Percentiles rank a stretch among this genome's conserved stretches.
These are phyloP conservation scores for Hydropsyche tenuis DNA, from an alignment of 1,140 invertebrate genomes.

Conservation along the genomic window DNA sequence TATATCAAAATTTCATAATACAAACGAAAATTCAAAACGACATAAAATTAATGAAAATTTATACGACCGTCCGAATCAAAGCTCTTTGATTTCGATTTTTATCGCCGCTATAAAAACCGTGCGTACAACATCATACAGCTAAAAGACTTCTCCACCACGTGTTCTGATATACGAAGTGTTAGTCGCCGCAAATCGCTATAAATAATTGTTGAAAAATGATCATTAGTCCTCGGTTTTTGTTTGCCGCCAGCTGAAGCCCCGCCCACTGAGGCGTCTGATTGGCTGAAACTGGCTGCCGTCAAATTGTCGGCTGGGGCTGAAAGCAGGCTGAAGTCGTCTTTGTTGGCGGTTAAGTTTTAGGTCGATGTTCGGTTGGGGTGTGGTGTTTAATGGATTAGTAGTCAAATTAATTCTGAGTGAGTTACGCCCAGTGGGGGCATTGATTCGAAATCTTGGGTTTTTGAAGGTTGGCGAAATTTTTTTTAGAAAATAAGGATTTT, in stretches of 20 bases:
- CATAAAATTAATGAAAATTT: too few species aligned
- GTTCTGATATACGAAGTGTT: too few species aligned
- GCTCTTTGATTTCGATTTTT: too few species aligned
- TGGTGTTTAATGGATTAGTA: constrained; percentile 14
- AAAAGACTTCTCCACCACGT: too few species aligned
- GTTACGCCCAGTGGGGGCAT: constrained; percentile 8
- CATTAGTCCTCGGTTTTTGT: background rate
- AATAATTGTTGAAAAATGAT: constrained; percentile 29
- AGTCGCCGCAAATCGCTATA: background rate
- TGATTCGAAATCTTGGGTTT: background rate
- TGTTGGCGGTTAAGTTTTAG: background rate
- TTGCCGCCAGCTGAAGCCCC: background rate
- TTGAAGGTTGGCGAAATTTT: background rate
- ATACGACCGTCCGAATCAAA: too few species aligned
- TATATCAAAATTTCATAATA: too few species aligned
- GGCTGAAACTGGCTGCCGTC: background rate
- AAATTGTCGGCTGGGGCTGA: background rate
- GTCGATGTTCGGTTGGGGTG: background rate
- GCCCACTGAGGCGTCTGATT: background rate
- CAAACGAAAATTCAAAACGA: too few species aligned
- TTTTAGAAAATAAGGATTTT: background rate
- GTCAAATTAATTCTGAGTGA: constrained; percentile 23
- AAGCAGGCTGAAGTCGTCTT: background rate
- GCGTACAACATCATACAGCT: too few species aligned
- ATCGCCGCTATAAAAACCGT: too few species aligned